Evolutionary conservation across 2,888 invertebrate species (phyloP).

Genomic region (Carcina quercana): DNA sequence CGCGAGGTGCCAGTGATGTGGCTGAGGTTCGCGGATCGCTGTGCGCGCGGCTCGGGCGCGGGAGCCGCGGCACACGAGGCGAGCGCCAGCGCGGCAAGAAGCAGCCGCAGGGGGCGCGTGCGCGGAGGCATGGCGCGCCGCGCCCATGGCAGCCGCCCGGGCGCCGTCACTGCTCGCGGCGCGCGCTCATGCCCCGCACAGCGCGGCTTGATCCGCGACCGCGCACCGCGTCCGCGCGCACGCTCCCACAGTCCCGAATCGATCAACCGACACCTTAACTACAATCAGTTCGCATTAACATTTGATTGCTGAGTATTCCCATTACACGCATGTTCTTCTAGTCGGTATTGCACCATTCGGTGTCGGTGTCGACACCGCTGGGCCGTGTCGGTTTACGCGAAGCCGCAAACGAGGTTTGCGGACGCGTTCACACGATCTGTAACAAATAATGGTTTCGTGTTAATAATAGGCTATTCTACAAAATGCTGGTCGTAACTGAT

Average conservation of each 20-base stretch:
- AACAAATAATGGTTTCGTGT: slow-evolving; percentile 52
- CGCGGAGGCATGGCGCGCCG: slow-evolving; percentile 70
- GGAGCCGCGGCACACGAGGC: slow-evolving; percentile 67
- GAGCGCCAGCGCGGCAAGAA: slow-evolving; percentile 69
- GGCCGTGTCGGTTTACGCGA: slow-evolving; percentile 33
- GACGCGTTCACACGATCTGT: slow-evolving; percentile 51
- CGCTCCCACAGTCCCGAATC: too few relatives aligned
- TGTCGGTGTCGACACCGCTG: slow-evolving; percentile 17
- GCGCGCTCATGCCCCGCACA: slow-evolving; percentile 42
- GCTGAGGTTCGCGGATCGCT: slow-evolving; percentile 87
- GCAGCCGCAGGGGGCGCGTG: slow-evolving; percentile 70
- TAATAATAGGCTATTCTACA: slow-evolving; percentile 39
- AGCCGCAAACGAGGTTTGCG: slow-evolving; percentile 44
- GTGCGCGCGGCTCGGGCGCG: slow-evolving; percentile 75
- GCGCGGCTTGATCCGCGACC: not conserved
- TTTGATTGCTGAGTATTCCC: slow-evolving; percentile 18
- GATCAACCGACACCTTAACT: too few relatives aligned
- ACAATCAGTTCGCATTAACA: slow-evolving; percentile 21
- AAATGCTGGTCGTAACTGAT: slow-evolving; percentile 29
- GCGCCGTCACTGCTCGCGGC: slow-evolving; percentile 67
- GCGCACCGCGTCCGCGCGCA: not conserved
- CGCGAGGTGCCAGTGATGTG: slow-evolving; percentile 86
- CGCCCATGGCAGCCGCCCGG: slow-evolving; percentile 70
- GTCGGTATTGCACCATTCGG: slow-evolving; percentile 35
- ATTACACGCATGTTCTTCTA: slow-evolving; percentile 23